A percentile compares a stretch with the other conserved stretches of the same genome.
Evolutionary conservation across 1,140 invertebrate species (phyloP).

Genomic region (Artemia franciscana): DNA sequence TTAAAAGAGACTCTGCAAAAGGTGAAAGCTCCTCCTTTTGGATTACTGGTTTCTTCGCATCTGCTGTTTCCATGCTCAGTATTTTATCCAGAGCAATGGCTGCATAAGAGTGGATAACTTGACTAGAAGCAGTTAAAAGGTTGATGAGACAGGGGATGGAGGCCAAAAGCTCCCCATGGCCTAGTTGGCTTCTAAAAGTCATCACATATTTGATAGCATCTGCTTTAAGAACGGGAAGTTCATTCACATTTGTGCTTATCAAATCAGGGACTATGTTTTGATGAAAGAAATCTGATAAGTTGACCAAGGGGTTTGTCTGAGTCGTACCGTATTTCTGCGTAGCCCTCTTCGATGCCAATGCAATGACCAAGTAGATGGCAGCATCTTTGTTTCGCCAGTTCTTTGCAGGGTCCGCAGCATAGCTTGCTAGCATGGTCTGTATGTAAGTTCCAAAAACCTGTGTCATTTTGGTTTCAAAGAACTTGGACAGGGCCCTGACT

Average conservation of each 20-base stretch:
- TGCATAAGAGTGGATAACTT: constrained; percentile 83
- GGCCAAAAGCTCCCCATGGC: constrained; percentile 43
- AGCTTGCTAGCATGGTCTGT: constrained; percentile 54
- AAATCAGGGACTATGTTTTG: constrained; percentile 67
- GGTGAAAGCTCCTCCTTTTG: neutral
- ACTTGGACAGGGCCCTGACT: constrained; percentile 61
- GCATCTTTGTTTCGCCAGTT: constrained; percentile 89
- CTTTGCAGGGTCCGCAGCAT: constrained; percentile 39
- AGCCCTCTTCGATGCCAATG: constrained; percentile 67
- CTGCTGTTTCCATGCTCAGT: constrained; percentile 37
- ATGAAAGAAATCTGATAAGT: constrained; percentile 62
- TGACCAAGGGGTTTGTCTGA: constrained; percentile 64
- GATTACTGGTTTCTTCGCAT: constrained; percentile 10
- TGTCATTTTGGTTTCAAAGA: constrained; percentile 80
- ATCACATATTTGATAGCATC: constrained; percentile 90
- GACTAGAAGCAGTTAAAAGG: constrained; percentile 37
- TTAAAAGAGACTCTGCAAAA: constrained; percentile 26
- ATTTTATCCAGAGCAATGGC: constrained; percentile 76
- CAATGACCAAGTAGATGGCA: constrained; percentile 84
- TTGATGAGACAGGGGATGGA: constrained; percentile 53
- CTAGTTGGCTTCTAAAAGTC: constrained; percentile 73
- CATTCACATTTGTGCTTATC: constrained; percentile 45
- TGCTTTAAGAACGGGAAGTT: constrained; percentile 72
- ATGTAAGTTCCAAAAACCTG: constrained; percentile 76
- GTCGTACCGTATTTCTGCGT: constrained; percentile 79